These are phyloP conservation scores for Siderastrea radians DNA, from an alignment of 92 coral and sea anemone species.

Conservation along the genomic window DNA sequence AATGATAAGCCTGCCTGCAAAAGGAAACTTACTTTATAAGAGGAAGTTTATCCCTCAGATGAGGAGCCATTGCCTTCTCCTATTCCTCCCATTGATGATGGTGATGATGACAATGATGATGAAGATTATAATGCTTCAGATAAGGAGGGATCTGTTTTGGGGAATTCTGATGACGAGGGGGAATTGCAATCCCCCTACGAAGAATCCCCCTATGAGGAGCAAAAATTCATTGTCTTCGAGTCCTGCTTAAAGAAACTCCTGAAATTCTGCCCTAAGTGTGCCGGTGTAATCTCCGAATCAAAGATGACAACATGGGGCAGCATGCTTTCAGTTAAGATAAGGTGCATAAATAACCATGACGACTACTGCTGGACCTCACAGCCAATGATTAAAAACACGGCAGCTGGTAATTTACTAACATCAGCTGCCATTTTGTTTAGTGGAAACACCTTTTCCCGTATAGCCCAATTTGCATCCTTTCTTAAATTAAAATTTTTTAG, in stretches of 20 bases:
- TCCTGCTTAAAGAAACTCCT: background rate
- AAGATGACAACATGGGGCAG: constrained; percentile 41
- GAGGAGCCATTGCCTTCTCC: constrained; percentile 23
- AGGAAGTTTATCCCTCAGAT: constrained; percentile 13
- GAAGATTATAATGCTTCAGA: background rate
- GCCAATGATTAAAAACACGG: constrained; percentile 55
- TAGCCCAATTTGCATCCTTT: constrained; percentile 62
- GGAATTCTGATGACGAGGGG: constrained; percentile 8
- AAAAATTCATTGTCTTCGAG: constrained; percentile 19
- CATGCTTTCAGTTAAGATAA: constrained; percentile 41
- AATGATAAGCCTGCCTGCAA: background rate
- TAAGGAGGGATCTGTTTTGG: constrained; percentile 3
- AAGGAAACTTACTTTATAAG: background rate
- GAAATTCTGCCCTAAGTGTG: constrained; percentile 8
- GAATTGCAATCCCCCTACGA: background rate
- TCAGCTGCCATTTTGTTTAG: constrained; percentile 75
- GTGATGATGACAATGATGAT: background rate
- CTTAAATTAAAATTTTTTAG: constrained; percentile 59
- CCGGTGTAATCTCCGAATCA: constrained; percentile 1
- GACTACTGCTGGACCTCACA: constrained; percentile 66
- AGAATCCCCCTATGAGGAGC: constrained; percentile 10
- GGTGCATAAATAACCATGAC: constrained; percentile 56
- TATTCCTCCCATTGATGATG: background rate
- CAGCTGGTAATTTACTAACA: constrained; percentile 71
- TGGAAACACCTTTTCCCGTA: constrained; percentile 71